phyloP scores from a whole-genome alignment of 1,140 invertebrate species.

The Euwallacea similis region DNA sequence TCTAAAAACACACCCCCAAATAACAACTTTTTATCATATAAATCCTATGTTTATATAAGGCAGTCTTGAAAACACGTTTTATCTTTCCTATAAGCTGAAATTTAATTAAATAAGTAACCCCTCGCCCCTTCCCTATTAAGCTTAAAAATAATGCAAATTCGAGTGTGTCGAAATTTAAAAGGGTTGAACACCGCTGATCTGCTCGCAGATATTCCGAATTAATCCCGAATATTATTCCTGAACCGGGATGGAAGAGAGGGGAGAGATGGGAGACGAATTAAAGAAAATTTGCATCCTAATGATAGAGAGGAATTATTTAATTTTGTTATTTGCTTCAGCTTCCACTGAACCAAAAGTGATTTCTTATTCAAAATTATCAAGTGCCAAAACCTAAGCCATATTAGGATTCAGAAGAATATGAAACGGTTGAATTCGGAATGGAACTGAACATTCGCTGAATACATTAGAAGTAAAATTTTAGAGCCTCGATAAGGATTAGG shows the following conservation, averaged over 20 bases:
- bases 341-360: neutral
- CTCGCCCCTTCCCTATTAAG: conserved; percentile 21
- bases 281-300: conserved; percentile 52
- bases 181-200: conserved; percentile 49
- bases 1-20: no score
- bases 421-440: no score
- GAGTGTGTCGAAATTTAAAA: conserved; percentile 42
- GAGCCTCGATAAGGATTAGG: conserved; percentile 34
- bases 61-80: conserved; percentile 15
- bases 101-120: conserved; percentile 38
- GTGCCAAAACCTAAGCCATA: no score
- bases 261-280: conserved; percentile 42
- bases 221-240: conserved; percentile 52
- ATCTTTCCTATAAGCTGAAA: conserved; percentile 30
- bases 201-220: conserved; percentile 49
- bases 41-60: no score
- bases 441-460: conserved; percentile 13
- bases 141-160: conserved; percentile 38
- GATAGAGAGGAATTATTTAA: conserved; percentile 50
- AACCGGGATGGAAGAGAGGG: conserved; percentile 28
- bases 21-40: no score
- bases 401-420: neutral
- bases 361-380: no score
- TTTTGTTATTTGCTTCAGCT: conserved; percentile 28
- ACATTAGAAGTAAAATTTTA: conserved; percentile 33